phyloP scores from a whole-genome alignment of 1,140 invertebrate species.

The Drosophila rhopaloa region DNA sequence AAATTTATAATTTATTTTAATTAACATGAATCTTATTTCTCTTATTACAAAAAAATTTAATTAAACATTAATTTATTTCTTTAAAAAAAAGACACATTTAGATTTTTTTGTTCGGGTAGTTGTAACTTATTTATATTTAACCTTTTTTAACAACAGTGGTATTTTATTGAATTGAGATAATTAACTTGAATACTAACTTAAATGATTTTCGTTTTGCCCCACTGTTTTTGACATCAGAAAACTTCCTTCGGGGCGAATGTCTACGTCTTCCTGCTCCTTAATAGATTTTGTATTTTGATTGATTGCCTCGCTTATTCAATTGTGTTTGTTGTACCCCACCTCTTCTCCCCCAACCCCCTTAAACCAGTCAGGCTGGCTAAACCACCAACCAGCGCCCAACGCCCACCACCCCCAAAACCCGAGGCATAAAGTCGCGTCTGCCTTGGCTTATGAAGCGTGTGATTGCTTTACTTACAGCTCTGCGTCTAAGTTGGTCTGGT shows the following conservation, averaged over 20 bases:
- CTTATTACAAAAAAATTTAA: too few species aligned
- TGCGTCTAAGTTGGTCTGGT: constrained; percentile 57
- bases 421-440: constrained; percentile 65
- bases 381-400: neutral
- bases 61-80: neutral
- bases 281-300: constrained; percentile 84
- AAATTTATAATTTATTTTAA: neutral
- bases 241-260: constrained; percentile 53
- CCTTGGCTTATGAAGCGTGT: constrained; percentile 75
- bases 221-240: constrained; percentile 39
- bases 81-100: too few species aligned
- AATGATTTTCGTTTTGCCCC: neutral
- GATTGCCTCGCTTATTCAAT: constrained; percentile 83
- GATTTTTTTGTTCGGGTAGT: too few species aligned
- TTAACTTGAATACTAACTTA: too few species aligned
- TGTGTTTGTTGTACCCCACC: constrained; percentile 50
- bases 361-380: constrained; percentile 26
- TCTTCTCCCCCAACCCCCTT: neutral
- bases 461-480: constrained; percentile 79
- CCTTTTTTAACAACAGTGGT: neutral
- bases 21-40: neutral
- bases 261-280: constrained; percentile 58
- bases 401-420: neutral
- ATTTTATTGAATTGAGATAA: too few species aligned
- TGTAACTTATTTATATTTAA: neutral